A percentile compares a stretch with the other conserved stretches of the same genome.
Evolutionary conservation across 2,797 vertebrate genomes (phyloP).

Genomic region (Anguilla obscura): DNA sequence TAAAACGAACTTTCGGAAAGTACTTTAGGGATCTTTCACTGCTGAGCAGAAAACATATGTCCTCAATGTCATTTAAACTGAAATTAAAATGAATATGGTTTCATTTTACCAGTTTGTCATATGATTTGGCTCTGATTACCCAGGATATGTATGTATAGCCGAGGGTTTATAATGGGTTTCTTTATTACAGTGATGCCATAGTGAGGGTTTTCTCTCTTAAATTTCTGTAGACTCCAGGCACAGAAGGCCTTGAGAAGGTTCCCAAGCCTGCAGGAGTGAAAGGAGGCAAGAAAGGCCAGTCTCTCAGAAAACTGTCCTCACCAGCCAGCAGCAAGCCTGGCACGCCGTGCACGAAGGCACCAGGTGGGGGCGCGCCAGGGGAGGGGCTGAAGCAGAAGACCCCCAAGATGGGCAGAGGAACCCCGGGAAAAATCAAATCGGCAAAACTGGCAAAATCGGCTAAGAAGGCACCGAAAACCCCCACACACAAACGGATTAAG

Average conservation of each 20-base stretch:
- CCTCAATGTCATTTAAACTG: no score
- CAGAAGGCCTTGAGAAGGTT: constrained; percentile 54
- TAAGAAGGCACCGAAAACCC: constrained; percentile 52
- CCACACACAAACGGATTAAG: constrained; percentile 53
- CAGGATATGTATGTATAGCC: not conserved
- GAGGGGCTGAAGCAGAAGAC: constrained; percentile 23
- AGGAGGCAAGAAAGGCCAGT: constrained; percentile 42
- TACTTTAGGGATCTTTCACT: no score
- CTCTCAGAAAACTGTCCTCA: not conserved
- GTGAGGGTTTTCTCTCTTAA: not conserved
- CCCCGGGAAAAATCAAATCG: constrained; percentile 40
- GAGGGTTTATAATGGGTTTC: not conserved
- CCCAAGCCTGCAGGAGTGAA: constrained; percentile 43
- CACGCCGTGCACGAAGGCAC: constrained; percentile 6
- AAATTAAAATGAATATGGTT: not conserved
- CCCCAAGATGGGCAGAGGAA: not conserved
- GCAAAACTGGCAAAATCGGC: constrained; percentile 14
- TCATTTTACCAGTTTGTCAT: not conserved
- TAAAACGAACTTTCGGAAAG: no score
- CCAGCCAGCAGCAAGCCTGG: not conserved
- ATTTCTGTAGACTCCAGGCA: constrained; percentile 46
- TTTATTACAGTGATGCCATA: not conserved
- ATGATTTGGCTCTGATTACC: not conserved
- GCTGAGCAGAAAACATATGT: no score
- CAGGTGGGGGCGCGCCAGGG: not conserved